These are phyloP conservation scores for Philaethria dido DNA, from an alignment of 2,888 invertebrate genomes.

Conservation along the genomic window DNA sequence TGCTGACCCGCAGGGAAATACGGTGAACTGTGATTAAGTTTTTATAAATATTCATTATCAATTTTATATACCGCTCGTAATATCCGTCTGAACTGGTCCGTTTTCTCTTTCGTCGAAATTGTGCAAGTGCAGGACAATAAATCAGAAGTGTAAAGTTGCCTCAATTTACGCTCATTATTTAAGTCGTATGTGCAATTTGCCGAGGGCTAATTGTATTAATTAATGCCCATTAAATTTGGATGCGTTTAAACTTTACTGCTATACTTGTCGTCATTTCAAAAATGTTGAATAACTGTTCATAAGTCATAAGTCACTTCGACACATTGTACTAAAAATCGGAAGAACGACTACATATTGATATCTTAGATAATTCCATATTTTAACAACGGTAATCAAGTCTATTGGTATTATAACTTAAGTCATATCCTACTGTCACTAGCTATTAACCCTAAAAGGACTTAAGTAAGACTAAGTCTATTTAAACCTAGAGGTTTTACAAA, in stretches of 20 bases:
- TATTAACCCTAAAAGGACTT: no score
- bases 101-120: slow-evolving; percentile 83
- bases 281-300: slow-evolving; percentile 53
- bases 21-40: slow-evolving; percentile 73
- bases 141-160: slow-evolving; percentile 83
- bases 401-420: no score
- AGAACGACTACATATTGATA: background rate
- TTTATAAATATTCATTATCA: slow-evolving; percentile 82
- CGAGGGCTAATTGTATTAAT: slow-evolving; percentile 82
- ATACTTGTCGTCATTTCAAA: slow-evolving; percentile 59
- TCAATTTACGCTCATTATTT: slow-evolving; percentile 82
- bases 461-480: no score
- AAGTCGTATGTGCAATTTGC: slow-evolving; percentile 80
- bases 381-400: background rate
- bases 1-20: slow-evolving; percentile 69
- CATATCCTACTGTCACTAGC: no score
- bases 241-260: slow-evolving; percentile 66
- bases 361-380: background rate
- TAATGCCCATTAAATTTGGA: slow-evolving; percentile 77
- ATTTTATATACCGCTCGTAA: slow-evolving; percentile 77
- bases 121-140: slow-evolving; percentile 80
- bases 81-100: slow-evolving; percentile 77
- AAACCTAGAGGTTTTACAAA: no score
- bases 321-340: slow-evolving; percentile 44
- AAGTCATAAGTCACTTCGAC: slow-evolving; percentile 47